A percentile compares a stretch with the other conserved stretches of the same genome.
Evolutionary conservation across 2,113 vertebrate species (phyloP).

Genomic region (Herpailurus yagouaroundi): DNA sequence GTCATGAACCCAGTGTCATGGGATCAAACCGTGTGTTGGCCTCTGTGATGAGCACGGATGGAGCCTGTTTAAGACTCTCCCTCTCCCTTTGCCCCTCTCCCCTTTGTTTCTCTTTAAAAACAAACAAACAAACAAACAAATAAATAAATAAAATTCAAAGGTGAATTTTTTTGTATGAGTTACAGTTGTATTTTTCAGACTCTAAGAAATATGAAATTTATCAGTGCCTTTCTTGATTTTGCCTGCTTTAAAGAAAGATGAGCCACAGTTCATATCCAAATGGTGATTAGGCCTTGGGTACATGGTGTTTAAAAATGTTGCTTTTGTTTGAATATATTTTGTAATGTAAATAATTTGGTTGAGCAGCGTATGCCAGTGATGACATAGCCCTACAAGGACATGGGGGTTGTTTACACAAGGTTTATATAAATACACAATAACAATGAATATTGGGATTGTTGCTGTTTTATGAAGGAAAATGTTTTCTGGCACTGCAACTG

Average conservation of each 20-base stretch:
- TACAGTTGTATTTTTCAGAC: slow-evolving; percentile 28
- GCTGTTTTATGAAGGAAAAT: slow-evolving; percentile 34
- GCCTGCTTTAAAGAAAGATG: not conserved
- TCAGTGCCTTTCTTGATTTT: slow-evolving; percentile 13
- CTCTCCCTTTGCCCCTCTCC: no score
- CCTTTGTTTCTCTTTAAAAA: no score
- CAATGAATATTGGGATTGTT: not conserved
- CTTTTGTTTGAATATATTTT: slow-evolving; percentile 55
- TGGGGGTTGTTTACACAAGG: not conserved
- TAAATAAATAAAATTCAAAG: no score
- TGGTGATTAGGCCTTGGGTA: not conserved
- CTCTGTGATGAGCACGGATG: no score
- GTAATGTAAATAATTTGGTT: slow-evolving; percentile 50
- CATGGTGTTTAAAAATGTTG: slow-evolving; percentile 34
- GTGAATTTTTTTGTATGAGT: not conserved
- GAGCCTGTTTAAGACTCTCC: no score
- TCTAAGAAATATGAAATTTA: slow-evolving; percentile 6
- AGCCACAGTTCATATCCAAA: not conserved
- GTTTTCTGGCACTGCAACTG: not conserved
- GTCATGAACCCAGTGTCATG: no score
- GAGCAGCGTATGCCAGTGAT: not conserved
- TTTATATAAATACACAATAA: slow-evolving; percentile 34
- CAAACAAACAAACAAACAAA: no score
- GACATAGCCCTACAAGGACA: not conserved
- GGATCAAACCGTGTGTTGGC: no score